Evolutionary conservation across 1,140 invertebrate genomes (phyloP).

Genomic region (Orchestia grillus): DNA sequence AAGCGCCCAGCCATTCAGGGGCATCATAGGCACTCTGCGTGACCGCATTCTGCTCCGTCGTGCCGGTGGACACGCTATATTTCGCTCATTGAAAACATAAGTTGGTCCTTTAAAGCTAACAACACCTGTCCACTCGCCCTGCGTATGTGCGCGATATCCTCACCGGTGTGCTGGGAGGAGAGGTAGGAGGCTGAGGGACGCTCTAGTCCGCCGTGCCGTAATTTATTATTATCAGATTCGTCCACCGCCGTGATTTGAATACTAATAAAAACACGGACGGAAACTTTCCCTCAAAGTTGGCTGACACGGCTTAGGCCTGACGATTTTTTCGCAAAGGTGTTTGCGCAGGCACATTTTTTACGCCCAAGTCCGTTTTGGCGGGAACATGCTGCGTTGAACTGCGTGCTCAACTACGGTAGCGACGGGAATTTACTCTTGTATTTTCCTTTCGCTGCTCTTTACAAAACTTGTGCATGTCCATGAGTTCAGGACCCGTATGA

Average conservation of each 20-base stretch:
- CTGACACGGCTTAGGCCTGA: neutral
- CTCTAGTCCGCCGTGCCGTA: neutral
- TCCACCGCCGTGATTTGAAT: slow-evolving; percentile 27
- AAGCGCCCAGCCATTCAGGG: too few species aligned
- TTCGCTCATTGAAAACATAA: too few species aligned
- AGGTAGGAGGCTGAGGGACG: neutral
- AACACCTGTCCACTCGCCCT: too few species aligned
- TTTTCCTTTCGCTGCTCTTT: neutral
- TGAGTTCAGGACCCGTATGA: neutral
- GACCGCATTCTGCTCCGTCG: too few species aligned
- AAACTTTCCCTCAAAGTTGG: slow-evolving; percentile 32
- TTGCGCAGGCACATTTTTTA: neutral
- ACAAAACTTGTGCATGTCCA: neutral
- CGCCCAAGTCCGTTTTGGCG: neutral
- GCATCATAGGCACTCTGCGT: too few species aligned
- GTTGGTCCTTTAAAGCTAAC: too few species aligned
- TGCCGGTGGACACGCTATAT: too few species aligned
- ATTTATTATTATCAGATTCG: slow-evolving; percentile 48
- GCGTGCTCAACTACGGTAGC: neutral
- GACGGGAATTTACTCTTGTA: neutral
- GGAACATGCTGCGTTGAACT: neutral
- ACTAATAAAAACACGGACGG: slow-evolving; percentile 42
- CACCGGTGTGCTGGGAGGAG: too few species aligned
- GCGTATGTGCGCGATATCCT: too few species aligned
- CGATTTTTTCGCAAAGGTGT: neutral